phyloP scores from a whole-genome alignment of 2,888 invertebrate species.

The Leptopterna dolabrata region DNA sequence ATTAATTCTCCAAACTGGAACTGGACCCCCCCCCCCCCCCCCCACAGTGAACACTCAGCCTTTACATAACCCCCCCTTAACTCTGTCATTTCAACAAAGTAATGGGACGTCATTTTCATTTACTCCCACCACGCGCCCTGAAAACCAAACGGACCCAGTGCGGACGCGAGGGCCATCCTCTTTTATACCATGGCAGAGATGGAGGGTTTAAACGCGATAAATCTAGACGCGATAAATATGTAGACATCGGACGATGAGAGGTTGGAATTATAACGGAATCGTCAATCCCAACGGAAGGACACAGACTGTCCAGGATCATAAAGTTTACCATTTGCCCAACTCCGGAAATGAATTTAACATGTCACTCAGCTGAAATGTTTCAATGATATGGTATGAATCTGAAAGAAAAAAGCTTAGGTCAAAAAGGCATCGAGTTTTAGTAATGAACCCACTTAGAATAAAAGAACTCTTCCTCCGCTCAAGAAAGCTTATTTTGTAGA shows the following conservation, averaged over 20 bases:
- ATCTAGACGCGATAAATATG: no score
- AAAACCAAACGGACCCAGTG: no score
- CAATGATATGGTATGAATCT: no score
- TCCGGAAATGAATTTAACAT: background rate
- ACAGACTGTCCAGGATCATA: background rate
- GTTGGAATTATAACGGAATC: background rate
- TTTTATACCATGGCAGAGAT: no score
- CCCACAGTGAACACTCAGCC: background rate
- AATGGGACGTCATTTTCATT: slow-evolving; percentile 7
- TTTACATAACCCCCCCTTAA: background rate
- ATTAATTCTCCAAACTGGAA: background rate
- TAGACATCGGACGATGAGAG: background rate
- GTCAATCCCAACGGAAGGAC: background rate
- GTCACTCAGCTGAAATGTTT: background rate
- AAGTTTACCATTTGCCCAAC: background rate
- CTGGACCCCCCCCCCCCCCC: background rate
- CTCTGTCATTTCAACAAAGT: background rate
- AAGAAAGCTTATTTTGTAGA: no score
- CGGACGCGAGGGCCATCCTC: no score
- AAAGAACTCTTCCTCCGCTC: no score
- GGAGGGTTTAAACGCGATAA: no score
- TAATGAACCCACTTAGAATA: no score
- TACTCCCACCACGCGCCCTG: background rate
- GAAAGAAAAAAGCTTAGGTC: no score
- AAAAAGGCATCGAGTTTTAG: no score